Evolutionary conservation across 92 coral and sea anemone species (phyloP).

Genomic region (Umimayanthus kanabou): DNA sequence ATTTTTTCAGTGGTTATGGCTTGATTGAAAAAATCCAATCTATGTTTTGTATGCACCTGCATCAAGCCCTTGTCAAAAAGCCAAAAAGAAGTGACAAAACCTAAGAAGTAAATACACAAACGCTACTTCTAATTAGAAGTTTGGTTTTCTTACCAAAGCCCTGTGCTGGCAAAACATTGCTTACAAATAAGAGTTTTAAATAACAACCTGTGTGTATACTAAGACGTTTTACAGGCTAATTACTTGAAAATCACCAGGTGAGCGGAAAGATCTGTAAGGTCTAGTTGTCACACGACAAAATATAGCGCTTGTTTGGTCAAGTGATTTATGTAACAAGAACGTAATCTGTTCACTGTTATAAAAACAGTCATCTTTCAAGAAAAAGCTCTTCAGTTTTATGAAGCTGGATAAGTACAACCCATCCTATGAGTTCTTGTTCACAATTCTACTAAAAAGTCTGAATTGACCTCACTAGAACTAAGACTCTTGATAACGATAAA

Average conservation of each 20-base stretch:
- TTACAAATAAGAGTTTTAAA: not conserved
- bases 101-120: not conserved
- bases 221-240: not conserved
- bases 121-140: not conserved
- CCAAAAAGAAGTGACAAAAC: not conserved
- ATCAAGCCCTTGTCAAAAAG: not conserved
- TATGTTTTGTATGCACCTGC: conserved; percentile 9
- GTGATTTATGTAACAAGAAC: not conserved
- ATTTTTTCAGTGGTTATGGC: not conserved
- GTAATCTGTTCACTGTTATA: not conserved
- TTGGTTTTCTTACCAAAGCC: not conserved
- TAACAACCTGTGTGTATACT: not conserved
- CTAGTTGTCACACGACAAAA: not conserved
- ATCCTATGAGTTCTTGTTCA: not conserved
- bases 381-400: not conserved
- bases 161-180: not conserved
- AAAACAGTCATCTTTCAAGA: not conserved
- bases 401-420: not conserved
- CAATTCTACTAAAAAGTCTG: not conserved
- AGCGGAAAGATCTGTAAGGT: not conserved
- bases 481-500: no score
- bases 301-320: not conserved
- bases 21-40: not conserved
- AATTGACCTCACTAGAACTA: not conserved
- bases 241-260: not conserved